Conservation (phyloP, 2,797 vertebrate species). For the Channallabes apus region DNA sequence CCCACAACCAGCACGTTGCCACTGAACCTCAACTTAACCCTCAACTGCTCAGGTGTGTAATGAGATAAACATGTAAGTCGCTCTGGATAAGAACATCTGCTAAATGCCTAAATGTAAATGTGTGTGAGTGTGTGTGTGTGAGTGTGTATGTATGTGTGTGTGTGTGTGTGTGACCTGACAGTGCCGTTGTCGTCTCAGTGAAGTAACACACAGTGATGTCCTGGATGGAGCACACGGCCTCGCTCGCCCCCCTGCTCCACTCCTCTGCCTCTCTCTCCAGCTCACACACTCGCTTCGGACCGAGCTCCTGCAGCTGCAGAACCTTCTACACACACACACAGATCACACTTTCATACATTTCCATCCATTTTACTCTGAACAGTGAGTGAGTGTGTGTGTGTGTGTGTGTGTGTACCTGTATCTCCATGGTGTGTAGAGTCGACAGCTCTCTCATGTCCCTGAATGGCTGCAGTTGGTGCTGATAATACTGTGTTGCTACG, state of each 20-base stretch:
- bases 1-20: too few species aligned
- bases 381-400: not conserved
- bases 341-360: not conserved
- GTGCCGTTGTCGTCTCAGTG: conserved; percentile 84
- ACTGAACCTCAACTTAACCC: too few species aligned
- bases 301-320: conserved; percentile 84
- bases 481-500: conserved; percentile 86
- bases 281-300: conserved; percentile 84
- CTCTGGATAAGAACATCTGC: too few species aligned
- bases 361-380: not conserved
- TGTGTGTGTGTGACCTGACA: conserved; percentile 76
- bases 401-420: conserved; percentile 76
- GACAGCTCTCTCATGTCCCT: conserved; percentile 93
- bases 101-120: too few species aligned
- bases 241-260: conserved; percentile 82
- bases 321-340: conserved; percentile 78
- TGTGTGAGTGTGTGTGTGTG: too few species aligned
- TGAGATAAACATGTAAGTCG: too few species aligned
- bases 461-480: conserved; percentile 92
- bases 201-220: conserved; percentile 95
- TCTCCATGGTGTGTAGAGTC: conserved; percentile 87
- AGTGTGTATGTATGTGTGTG: conserved; percentile 17
- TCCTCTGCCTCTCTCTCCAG: conserved; percentile 86
- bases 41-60: too few species aligned
- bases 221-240: conserved; percentile 87